Evolutionary conservation across 2,797 vertebrate genomes (phyloP).

Genomic region (Micrastur ruficollis): DNA sequence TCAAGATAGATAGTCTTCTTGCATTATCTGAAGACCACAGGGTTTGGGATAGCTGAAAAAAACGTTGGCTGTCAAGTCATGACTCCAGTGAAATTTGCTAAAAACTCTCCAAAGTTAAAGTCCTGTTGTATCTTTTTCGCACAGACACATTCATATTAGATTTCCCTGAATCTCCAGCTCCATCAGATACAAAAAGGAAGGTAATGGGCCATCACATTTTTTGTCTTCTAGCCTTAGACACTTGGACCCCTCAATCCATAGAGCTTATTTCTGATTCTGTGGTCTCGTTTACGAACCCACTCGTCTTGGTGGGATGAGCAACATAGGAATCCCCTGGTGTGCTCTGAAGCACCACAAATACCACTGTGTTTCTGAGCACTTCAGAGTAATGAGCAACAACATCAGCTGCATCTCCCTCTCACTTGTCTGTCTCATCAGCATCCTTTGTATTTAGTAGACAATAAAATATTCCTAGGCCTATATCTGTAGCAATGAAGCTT

Average conservation of each 20-base stretch:
- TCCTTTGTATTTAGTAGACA: not conserved
- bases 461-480: not conserved
- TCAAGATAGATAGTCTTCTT: not conserved
- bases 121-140: not conserved
- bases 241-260: not conserved
- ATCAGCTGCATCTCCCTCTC: not conserved
- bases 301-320: not conserved
- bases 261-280: not conserved
- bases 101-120: not conserved
- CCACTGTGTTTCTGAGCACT: not conserved
- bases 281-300: not conserved
- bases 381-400: not conserved
- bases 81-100: not conserved
- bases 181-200: not conserved
- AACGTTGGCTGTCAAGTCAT: not conserved
- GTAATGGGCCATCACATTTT: not conserved
- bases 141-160: not conserved
- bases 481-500: not conserved
- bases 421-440: not conserved
- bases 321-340: not conserved
- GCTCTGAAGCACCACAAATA: not conserved
- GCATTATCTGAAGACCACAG: not conserved
- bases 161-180: not conserved
- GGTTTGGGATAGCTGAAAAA: not conserved
- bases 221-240: not conserved